phyloP scores from a whole-genome alignment of 1,140 invertebrate genomes.

The Lepidotrigona ventralis region DNA sequence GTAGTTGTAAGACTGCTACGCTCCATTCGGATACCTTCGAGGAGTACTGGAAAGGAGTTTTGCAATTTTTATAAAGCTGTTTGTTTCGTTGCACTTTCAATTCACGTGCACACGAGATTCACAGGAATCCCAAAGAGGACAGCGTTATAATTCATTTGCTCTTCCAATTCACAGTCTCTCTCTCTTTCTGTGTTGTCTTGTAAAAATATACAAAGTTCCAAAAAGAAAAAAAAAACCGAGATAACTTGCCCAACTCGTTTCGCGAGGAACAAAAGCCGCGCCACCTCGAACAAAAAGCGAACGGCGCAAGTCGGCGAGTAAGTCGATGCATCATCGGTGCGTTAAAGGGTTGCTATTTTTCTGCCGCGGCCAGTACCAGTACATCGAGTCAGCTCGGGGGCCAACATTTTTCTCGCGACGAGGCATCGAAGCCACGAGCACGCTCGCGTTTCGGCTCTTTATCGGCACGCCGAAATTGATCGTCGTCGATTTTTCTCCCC shows the following conservation, averaged over 20 bases:
- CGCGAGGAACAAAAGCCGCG: not conserved
- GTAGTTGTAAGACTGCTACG: too few relatives aligned
- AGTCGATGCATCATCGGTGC: constrained; percentile 6
- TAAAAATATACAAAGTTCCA: not conserved
- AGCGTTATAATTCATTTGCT: too few relatives aligned
- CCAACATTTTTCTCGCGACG: constrained; percentile 51
- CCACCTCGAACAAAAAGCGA: not conserved
- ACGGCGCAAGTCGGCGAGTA: not conserved
- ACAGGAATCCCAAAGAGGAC: too few relatives aligned
- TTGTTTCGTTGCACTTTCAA: not conserved
- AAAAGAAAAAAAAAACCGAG: not conserved
- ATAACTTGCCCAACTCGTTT: not conserved
- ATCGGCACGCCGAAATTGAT: constrained; percentile 55
- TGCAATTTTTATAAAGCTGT: not conserved
- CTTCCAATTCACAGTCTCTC: too few relatives aligned
- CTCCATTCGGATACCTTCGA: not conserved
- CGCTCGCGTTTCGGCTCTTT: constrained; percentile 34
- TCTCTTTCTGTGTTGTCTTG: not conserved
- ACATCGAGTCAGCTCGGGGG: constrained; percentile 29
- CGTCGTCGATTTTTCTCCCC: constrained; percentile 49
- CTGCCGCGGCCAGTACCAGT: constrained; percentile 2
- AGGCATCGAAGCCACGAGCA: not conserved
- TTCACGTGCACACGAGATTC: not conserved
- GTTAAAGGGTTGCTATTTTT: constrained; percentile 36
- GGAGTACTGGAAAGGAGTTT: not conserved